Evolutionary conservation across 2,113 vertebrate genomes (phyloP), one percentile per base, ranked within the genome.

Genomic region (Sebastes schlegelii): DNA sequence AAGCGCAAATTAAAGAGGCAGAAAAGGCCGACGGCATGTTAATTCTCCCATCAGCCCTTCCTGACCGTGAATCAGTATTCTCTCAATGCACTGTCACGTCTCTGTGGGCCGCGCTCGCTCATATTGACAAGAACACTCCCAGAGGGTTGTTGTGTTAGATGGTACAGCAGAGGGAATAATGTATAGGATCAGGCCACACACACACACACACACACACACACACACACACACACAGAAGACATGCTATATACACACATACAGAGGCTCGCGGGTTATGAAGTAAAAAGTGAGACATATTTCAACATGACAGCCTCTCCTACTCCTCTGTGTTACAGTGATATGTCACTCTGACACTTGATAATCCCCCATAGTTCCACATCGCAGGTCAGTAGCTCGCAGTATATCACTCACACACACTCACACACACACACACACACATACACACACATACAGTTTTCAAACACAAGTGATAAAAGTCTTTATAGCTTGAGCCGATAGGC

Each of bases 301-400:
- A 92, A 72, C 26, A 42, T 93, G 92, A 91, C 91, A 91, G 85
- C 43, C 49, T 80, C 84, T 73, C 77, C 89, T 86, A 55, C 80
- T 84, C 86, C 86, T 82, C 72, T 68, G 80, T 83, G 85, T 71
- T 89, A 80, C 82, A 90, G 92, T 88, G 72, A 90, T 95, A 88
- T 92, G 91, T 95, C 93, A 94, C 87, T 81, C 65, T 95, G 94
- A 93, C 94, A 94, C 90, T 85, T 92, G 89, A 92, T 93, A 88
- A 92, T 90, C 88, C 87, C 90, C 80, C 74, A 55, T 82, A 92
- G 93, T 90, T 85, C 89, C 91, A 91, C 89, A 83, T 90, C 83
- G 87, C 86, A 48, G 83, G 77, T 84, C 78, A 86, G 57, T 58
- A 40, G 58, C 84, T 83, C 77, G 70, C 23, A 79, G 72, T 81